Evolutionary conservation across 2,888 invertebrate species (phyloP).

Genomic region (Brenthis daphne): DNA sequence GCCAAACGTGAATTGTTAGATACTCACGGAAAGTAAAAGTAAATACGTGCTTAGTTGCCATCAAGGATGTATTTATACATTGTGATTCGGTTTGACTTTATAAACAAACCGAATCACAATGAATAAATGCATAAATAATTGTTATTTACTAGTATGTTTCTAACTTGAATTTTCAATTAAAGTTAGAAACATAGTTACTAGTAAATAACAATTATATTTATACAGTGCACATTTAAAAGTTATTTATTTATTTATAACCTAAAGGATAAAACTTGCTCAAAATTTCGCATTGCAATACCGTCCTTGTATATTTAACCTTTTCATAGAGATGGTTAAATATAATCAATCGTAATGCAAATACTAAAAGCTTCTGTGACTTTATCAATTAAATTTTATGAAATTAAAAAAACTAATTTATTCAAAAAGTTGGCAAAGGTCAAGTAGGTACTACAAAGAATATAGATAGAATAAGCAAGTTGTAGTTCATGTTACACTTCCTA

Average conservation of each 20-base stretch:
- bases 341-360: neutral
- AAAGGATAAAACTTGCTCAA: constrained; percentile 36
- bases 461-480: constrained; percentile 19
- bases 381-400: neutral
- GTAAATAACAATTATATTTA: neutral
- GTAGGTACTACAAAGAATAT: constrained; percentile 13
- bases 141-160: too few species aligned
- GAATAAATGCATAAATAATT: too few species aligned
- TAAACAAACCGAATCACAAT: too few species aligned
- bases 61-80: constrained; percentile 14
- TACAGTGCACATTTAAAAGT: too few species aligned
- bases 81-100: constrained; percentile 2
- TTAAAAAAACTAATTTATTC: neutral
- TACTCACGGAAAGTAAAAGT: constrained; percentile 28
- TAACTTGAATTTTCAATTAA: too few species aligned
- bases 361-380: too few species aligned
- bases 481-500: constrained; percentile 32
- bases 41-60: constrained; percentile 10
- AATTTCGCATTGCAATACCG: constrained; percentile 42
- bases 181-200: neutral
- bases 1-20: constrained; percentile 16
- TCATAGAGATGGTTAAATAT: constrained; percentile 26
- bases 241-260: constrained; percentile 18
- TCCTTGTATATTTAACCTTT: constrained; percentile 47
- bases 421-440: constrained; percentile 26